A percentile compares a stretch with the other conserved stretches of the same genome.
These are phyloP conservation scores for Lycorma delicatula DNA, from an alignment of 1,140 invertebrate genomes.

Conservation along the genomic window DNA sequence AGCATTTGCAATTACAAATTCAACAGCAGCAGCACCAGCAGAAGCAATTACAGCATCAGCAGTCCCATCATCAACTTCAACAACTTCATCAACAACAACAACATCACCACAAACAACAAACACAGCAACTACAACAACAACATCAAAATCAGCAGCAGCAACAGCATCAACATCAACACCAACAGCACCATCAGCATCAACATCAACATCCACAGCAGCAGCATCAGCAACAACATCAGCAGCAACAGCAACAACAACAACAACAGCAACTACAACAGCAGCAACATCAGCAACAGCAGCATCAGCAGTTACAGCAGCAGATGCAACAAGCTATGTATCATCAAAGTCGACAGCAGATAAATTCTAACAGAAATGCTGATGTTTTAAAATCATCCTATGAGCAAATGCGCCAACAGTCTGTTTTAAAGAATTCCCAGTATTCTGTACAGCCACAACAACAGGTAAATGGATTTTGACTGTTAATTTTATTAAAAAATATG, in stretches of 20 bases:
- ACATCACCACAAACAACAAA: neutral
- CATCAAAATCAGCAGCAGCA: neutral
- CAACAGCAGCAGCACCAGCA: conserved; percentile 10
- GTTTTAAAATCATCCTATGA: too few relatives aligned
- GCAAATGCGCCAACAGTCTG: too few relatives aligned
- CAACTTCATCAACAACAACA: neutral
- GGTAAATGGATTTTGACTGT: too few relatives aligned
- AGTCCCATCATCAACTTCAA: neutral
- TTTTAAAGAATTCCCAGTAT: too few relatives aligned
- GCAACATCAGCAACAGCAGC: conserved; percentile 2
- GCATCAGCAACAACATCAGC: conserved; percentile 15
- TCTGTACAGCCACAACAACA: neutral
- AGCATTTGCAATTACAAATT: neutral
- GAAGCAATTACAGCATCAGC: neutral
- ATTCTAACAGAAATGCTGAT: conserved; percentile 1
- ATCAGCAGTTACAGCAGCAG: conserved; percentile 2
- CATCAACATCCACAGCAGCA: conserved; percentile 8
- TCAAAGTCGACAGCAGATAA: neutral
- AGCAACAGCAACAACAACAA: conserved; percentile 15
- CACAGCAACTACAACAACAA: neutral
- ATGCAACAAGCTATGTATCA: conserved; percentile 27
- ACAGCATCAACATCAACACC: neutral
- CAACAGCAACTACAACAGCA: conserved; percentile 10
- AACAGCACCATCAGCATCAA: conserved; percentile 8
- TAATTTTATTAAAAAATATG: too few relatives aligned